These are phyloP conservation scores for Hecatera dysodea DNA, from an alignment of 2,888 invertebrate species.

Conservation along the genomic window DNA sequence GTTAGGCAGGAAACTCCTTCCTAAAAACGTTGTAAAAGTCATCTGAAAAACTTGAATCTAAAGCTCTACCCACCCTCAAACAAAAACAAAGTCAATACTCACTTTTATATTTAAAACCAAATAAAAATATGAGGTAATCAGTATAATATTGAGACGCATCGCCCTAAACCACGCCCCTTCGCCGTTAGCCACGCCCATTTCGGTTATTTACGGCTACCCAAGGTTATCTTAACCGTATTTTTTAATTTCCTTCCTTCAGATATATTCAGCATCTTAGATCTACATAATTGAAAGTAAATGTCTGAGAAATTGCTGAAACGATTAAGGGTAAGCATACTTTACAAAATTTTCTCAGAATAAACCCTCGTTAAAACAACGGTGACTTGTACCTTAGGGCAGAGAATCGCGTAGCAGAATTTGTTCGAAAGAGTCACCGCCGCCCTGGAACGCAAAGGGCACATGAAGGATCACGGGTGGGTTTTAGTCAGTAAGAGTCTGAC, in stretches of 20 bases:
- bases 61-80: background rate
- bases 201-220: constrained; percentile 62
- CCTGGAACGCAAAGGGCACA: no score
- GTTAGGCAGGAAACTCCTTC: no score
- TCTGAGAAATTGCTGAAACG: constrained; percentile 37
- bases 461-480: no score
- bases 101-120: constrained; percentile 25
- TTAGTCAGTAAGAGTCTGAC: no score
- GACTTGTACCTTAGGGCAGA: no score
- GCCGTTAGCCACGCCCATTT: constrained; percentile 61
- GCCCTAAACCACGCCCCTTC: constrained; percentile 54
- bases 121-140: constrained; percentile 56
- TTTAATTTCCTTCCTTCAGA: constrained; percentile 47
- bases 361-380: no score
- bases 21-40: no score
- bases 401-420: no score
- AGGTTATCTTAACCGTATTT: constrained; percentile 34
- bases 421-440: no score
- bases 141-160: constrained; percentile 59
- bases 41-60: no score
- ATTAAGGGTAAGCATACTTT: constrained; percentile 12
- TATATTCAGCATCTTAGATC: constrained; percentile 45
- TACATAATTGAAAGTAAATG: constrained; percentile 55
- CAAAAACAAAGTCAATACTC: background rate
- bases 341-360: background rate